Conservation (phyloP, 2,797 vertebrate genomes). For the Leptatherina wallacei region DNA sequence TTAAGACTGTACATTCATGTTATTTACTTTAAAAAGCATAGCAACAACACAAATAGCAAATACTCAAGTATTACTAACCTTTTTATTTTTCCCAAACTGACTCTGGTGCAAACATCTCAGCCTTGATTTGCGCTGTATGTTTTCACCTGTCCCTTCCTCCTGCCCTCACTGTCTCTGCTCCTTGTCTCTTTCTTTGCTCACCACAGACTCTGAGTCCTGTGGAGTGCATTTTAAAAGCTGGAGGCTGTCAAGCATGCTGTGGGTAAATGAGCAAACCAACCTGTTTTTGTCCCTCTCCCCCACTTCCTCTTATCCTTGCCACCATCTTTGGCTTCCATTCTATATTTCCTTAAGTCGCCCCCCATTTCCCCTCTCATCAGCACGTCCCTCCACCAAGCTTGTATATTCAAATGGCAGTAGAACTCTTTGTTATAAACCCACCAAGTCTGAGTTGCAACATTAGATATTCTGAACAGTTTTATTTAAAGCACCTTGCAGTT, state of each 20-base stretch:
- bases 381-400: constrained; percentile 2
- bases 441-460: neutral
- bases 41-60: neutral
- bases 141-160: constrained; percentile 28
- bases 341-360: constrained; percentile 24
- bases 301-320: constrained; percentile 33
- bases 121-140: constrained; percentile 16
- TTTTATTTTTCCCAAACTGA: neutral
- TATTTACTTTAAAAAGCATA: neutral
- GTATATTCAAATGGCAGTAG: constrained; percentile 25
- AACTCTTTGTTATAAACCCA: constrained; percentile 18
- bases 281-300: constrained; percentile 49
- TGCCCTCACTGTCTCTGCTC: constrained; percentile 24
- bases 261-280: constrained; percentile 63
- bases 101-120: constrained; percentile 4
- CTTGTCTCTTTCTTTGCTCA: constrained; percentile 41
- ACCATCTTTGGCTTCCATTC: constrained; percentile 31
- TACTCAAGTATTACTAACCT: neutral
- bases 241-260: constrained; percentile 51
- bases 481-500: constrained; percentile 23
- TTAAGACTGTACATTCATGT: neutral
- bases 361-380: constrained; percentile 1
- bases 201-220: constrained; percentile 42
- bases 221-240: constrained; percentile 41
- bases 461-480: constrained; percentile 7